A percentile compares a stretch with the other conserved stretches of the same genome.
Conservation (phyloP, 2,797 vertebrate genomes). For the Sarcophilus harrisii region DNA sequence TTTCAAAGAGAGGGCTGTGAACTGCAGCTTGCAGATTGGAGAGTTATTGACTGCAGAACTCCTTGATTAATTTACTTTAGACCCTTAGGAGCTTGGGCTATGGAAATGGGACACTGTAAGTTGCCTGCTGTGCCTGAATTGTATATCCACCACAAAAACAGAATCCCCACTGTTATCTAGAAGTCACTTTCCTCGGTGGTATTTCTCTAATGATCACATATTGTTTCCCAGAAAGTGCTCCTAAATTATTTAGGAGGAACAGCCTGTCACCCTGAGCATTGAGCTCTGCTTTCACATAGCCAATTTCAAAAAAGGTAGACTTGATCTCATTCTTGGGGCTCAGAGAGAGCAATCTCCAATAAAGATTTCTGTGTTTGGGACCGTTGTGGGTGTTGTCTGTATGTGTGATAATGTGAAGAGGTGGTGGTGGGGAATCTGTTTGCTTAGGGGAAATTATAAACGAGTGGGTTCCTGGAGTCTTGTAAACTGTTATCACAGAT, state of each 20-base stretch:
- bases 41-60: neutral
- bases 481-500: neutral
- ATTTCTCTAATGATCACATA: constrained; percentile 62
- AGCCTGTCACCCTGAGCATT: constrained; percentile 53
- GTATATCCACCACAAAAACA: constrained; percentile 43
- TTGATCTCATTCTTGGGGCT: constrained; percentile 16
- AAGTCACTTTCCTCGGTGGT: constrained; percentile 53
- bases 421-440: neutral
- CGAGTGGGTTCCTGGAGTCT: neutral
- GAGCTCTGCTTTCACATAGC: constrained; percentile 28
- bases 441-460: constrained; percentile 43
- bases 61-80: constrained; percentile 4
- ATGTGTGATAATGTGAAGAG: neutral
- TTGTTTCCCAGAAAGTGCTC: constrained; percentile 59
- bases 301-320: neutral
- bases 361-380: constrained; percentile 46
- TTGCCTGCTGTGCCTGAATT: constrained; percentile 26
- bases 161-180: constrained; percentile 47
- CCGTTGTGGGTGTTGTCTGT: neutral
- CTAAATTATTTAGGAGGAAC: constrained; percentile 72
- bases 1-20: too few relatives aligned
- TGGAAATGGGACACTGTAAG: neutral
- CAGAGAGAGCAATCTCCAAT: constrained; percentile 13
- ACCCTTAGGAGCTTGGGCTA: neutral
- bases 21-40: neutral